These are phyloP conservation scores for Drosophila insularis DNA, from an alignment of 1,140 invertebrate species.

Conservation along the genomic window DNA sequence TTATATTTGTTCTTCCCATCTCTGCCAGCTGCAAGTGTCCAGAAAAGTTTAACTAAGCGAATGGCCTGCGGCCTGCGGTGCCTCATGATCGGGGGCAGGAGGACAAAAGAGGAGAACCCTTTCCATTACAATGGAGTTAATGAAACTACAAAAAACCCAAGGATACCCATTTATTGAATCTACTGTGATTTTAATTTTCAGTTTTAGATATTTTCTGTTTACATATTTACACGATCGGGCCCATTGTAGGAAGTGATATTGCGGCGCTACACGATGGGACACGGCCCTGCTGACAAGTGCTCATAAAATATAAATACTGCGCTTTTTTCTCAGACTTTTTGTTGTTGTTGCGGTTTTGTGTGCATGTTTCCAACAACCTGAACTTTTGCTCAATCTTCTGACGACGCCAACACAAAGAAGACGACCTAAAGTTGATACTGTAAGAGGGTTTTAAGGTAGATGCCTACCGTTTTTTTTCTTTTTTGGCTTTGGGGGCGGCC, in stretches of 20 bases:
- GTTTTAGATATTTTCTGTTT: not conserved
- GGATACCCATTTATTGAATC: too few relatives aligned
- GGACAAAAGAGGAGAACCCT: too few relatives aligned
- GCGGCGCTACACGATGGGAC: conserved; percentile 55
- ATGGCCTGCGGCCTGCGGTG: not conserved
- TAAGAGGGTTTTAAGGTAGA: not conserved
- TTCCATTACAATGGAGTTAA: too few relatives aligned
- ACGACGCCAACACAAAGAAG: conserved; percentile 36
- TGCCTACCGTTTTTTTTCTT: conserved; percentile 16
- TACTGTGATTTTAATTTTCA: not conserved
- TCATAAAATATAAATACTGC: conserved; percentile 67
- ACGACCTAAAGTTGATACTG: conserved; percentile 6
- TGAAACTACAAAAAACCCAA: too few relatives aligned
- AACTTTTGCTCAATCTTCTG: conserved; percentile 42
- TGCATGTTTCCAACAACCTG: conserved; percentile 29
- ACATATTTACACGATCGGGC: conserved; percentile 4
- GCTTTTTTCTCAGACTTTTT: conserved; percentile 45
- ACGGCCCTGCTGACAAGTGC: conserved; percentile 53
- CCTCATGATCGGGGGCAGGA: not conserved
- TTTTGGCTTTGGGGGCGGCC: conserved; percentile 10
- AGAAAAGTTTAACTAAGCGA: too few relatives aligned
- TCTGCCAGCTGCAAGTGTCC: too few relatives aligned
- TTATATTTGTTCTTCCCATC: conserved; percentile 34
- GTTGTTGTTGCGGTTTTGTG: conserved; percentile 25
- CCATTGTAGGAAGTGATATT: conserved; percentile 36